Percentiles rank a stretch among this genome's conserved stretches.
These are phyloP conservation scores for Conger conger DNA, from an alignment of 2,113 vertebrate species.

Conservation along the genomic window DNA sequence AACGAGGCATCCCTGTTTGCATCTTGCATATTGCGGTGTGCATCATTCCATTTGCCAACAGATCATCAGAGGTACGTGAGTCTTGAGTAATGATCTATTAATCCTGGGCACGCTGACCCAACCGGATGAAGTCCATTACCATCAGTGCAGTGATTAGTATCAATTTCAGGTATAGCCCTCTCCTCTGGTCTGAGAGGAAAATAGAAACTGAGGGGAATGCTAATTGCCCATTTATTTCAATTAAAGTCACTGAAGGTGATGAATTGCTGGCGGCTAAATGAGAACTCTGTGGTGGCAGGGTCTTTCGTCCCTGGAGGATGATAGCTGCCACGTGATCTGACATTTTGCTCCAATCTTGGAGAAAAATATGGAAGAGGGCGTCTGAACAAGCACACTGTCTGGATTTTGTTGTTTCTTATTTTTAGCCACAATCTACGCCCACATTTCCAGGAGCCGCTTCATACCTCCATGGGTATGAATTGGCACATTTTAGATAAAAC, in stretches of 20 bases:
- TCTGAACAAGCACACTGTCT: too few relatives aligned
- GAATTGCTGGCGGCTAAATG: conserved; percentile 10
- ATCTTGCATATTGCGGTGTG: not conserved
- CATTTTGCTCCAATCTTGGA: too few relatives aligned
- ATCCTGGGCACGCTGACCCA: conserved; percentile 55
- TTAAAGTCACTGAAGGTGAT: conserved; percentile 49
- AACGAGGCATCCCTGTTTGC: not conserved
- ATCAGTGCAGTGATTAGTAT: conserved; percentile 31
- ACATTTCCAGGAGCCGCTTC: too few relatives aligned
- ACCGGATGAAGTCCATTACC: conserved; percentile 45
- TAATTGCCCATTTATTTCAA: conserved; percentile 58
- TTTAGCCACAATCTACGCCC: too few relatives aligned
- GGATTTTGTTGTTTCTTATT: too few relatives aligned
- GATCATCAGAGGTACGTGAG: conserved; percentile 56
- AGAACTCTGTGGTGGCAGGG: not conserved
- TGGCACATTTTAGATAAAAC: too few relatives aligned
- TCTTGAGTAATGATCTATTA: conserved; percentile 59
- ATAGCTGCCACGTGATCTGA: too few relatives aligned
- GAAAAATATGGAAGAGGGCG: too few relatives aligned
- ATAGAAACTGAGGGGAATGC: conserved; percentile 48
- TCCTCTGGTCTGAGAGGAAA: conserved; percentile 53
- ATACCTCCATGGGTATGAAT: too few relatives aligned
- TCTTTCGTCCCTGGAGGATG: not conserved
- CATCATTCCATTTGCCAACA: conserved; percentile 40
- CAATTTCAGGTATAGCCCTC: conserved; percentile 59